These are phyloP conservation scores for Hypena proboscidalis DNA, from an alignment of 2,888 invertebrate species.

Conservation along the genomic window DNA sequence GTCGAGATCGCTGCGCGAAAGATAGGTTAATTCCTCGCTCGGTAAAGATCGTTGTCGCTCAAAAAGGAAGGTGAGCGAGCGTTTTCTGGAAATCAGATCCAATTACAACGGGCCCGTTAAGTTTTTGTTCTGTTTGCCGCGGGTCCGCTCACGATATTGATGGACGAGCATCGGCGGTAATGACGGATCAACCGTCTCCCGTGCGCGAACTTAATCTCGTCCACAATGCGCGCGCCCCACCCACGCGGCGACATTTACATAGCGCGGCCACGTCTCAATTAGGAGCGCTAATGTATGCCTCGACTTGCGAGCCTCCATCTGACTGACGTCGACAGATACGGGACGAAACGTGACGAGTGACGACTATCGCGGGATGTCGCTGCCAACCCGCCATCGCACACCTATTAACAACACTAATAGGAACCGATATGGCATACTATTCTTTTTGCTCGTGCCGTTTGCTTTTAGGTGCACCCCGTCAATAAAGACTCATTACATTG, in stretches of 20 bases:
- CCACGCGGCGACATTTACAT: conserved; percentile 84
- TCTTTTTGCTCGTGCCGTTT: conserved; percentile 56
- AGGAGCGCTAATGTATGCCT: conserved; percentile 86
- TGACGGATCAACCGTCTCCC: conserved; percentile 55
- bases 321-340: conserved; percentile 81
- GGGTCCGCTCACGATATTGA: conserved; percentile 75
- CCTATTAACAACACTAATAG: conserved; percentile 81
- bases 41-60: conserved; percentile 82
- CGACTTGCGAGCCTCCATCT: conserved; percentile 77
- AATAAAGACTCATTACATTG: conserved; percentile 33
- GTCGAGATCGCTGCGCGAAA: conserved; percentile 83
- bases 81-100: conserved; percentile 86
- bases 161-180: conserved; percentile 64
- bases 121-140: conserved; percentile 81
- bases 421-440: conserved; percentile 60
- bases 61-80: conserved; percentile 83
- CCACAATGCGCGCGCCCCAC: conserved; percentile 69
- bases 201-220: conserved; percentile 55
- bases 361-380: conserved; percentile 73
- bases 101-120: conserved; percentile 83
- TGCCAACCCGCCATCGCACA: conserved; percentile 69
- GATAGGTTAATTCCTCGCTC: conserved; percentile 85
- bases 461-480: conserved; percentile 29
- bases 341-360: conserved; percentile 82
- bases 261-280: conserved; percentile 84